phyloP scores from a whole-genome alignment of 2,113 vertebrate species.

The Melanotaenia duboulayi region DNA sequence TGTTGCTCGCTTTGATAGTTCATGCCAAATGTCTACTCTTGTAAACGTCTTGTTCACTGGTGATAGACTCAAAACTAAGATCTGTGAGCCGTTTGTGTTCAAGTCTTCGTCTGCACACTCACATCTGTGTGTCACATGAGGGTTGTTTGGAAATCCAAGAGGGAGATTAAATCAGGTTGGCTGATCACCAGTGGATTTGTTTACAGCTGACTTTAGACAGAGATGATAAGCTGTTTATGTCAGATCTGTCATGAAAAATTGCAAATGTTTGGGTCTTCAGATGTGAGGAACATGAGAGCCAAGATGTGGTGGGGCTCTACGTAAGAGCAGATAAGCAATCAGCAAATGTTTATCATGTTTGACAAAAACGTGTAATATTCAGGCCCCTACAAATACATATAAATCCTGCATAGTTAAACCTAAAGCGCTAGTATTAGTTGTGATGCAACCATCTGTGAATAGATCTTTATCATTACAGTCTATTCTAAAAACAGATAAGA shows the following conservation, averaged over 20 bases:
- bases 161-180: constrained; percentile 80
- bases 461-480: neutral
- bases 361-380: neutral
- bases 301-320: constrained; percentile 25
- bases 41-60: constrained; percentile 82
- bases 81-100: constrained; percentile 81
- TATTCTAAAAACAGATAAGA: neutral
- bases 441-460: neutral
- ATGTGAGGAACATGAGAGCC: constrained; percentile 49
- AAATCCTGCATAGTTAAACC: neutral
- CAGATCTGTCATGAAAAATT: constrained; percentile 80
- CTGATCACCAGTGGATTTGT: constrained; percentile 79
- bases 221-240: constrained; percentile 79
- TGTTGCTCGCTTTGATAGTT: constrained; percentile 93
- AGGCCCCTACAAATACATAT: neutral
- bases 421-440: neutral
- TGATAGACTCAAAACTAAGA: constrained; percentile 75
- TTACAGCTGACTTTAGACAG: constrained; percentile 72
- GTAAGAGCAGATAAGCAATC: constrained; percentile 33
- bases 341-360: constrained; percentile 9
- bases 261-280: constrained; percentile 63
- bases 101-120: constrained; percentile 74
- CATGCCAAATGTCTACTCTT: constrained; percentile 94
- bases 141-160: constrained; percentile 85
- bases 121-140: constrained; percentile 60